phyloP scores from a whole-genome alignment of 2,888 invertebrate genomes.

The Euphydryas editha region DNA sequence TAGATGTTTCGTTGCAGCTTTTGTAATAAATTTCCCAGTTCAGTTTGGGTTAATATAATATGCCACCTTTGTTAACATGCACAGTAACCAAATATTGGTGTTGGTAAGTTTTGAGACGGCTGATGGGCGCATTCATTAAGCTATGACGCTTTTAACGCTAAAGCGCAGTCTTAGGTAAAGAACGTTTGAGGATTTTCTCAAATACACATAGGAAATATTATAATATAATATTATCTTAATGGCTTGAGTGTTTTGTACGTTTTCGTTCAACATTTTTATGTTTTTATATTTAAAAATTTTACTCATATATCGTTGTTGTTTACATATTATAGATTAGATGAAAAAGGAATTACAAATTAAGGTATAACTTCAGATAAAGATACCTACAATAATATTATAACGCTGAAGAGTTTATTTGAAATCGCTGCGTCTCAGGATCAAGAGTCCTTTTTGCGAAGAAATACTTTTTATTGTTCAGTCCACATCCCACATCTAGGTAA shows the following conservation, averaged over 20 bases:
- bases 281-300: not conserved
- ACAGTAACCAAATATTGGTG: slow-evolving; percentile 69
- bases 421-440: too few relatives aligned
- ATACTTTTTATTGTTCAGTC: too few relatives aligned
- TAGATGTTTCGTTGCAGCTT: slow-evolving; percentile 53
- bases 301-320: not conserved
- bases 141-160: slow-evolving; percentile 42
- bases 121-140: slow-evolving; percentile 55
- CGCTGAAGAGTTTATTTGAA: too few relatives aligned
- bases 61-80: slow-evolving; percentile 70
- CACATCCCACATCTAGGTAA: too few relatives aligned
- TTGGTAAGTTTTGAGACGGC: slow-evolving; percentile 55
- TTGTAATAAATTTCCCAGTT: slow-evolving; percentile 70
- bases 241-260: not conserved
- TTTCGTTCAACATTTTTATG: too few relatives aligned
- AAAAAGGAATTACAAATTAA: too few relatives aligned
- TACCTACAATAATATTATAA: too few relatives aligned
- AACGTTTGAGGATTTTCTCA: not conserved
- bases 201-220: not conserved
- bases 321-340: too few relatives aligned
- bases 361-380: too few relatives aligned
- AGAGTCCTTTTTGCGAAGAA: too few relatives aligned
- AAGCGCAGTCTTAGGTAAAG: slow-evolving; percentile 7
- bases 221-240: not conserved
- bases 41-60: slow-evolving; percentile 69